A percentile compares a stretch with the other conserved stretches of the same genome.
These are phyloP conservation scores for Caenorhabditis sp. DNA, from an alignment of 2,888 invertebrate species.

Conservation along the genomic window DNA sequence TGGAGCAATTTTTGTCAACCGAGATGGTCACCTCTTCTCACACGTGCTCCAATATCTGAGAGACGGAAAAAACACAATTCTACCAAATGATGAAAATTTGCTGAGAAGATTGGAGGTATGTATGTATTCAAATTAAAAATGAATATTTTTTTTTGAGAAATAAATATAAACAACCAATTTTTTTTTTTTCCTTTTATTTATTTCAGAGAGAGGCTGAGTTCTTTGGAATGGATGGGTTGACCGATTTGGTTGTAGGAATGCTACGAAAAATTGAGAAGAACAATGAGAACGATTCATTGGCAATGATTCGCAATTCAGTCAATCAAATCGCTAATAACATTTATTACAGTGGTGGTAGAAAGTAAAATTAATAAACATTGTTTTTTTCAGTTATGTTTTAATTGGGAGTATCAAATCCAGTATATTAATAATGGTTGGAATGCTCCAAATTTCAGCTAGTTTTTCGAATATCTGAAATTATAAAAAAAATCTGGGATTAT, in stretches of 20 bases:
- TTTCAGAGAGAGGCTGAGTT: slow-evolving; percentile 52
- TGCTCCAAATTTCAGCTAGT: not conserved
- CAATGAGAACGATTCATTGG: slow-evolving; percentile 20
- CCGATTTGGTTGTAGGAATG: slow-evolving; percentile 26
- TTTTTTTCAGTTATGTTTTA: not conserved
- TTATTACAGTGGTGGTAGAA: slow-evolving; percentile 36
- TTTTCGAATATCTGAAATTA: not conserved
- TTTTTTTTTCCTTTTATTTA: not conserved
- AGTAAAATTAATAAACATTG: slow-evolving; percentile 1
- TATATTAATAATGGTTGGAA: not conserved
- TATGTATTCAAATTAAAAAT: not conserved
- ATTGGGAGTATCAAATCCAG: not conserved
- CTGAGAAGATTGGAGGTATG: not conserved
- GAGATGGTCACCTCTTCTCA: slow-evolving; percentile 50
- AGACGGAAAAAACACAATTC: slow-evolving; percentile 48
- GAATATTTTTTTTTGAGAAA: too few species aligned
- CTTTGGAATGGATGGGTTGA: slow-evolving; percentile 45
- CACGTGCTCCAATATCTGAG: slow-evolving; percentile 50
- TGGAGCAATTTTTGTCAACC: slow-evolving; percentile 52
- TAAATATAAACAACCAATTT: not conserved
- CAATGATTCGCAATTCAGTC: slow-evolving; percentile 33
- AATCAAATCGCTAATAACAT: slow-evolving; percentile 45
- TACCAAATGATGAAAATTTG: slow-evolving; percentile 36
- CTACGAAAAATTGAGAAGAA: slow-evolving; percentile 28
- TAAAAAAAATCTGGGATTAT: not conserved